Conservation (phyloP, 2,888 invertebrate genomes). For the Apamea epomidion region DNA sequence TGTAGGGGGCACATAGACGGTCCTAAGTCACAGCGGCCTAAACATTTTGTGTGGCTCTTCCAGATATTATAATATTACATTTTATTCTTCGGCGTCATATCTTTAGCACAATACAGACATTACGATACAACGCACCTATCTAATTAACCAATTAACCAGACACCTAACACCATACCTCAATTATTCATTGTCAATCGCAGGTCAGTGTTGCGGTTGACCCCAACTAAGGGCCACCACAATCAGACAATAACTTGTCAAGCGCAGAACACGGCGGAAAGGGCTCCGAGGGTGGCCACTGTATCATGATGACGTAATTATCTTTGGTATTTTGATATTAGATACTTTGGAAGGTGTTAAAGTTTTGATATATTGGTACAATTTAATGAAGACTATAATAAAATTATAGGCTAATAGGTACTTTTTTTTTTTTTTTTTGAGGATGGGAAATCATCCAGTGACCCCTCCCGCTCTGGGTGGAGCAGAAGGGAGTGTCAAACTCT, state of each 20-base stretch:
- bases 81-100: not conserved
- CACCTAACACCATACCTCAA: constrained; percentile 15
- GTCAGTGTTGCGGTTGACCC: constrained; percentile 95
- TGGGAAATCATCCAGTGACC: too few species aligned
- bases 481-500: too few species aligned
- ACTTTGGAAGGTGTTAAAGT: too few species aligned
- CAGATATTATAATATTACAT: too few species aligned
- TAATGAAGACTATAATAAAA: too few species aligned
- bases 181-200: constrained; percentile 79
- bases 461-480: too few species aligned
- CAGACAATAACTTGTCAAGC: constrained; percentile 98
- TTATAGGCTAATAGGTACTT: too few species aligned
- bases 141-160: constrained; percentile 20
- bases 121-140: not conserved
- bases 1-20: too few species aligned
- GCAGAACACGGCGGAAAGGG: constrained; percentile 97
- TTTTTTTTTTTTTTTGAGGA: too few species aligned
- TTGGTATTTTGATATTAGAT: not conserved
- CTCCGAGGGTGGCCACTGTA: constrained; percentile 94
- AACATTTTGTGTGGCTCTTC: too few species aligned
- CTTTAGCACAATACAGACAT: not conserved
- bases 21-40: too few species aligned
- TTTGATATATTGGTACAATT: too few species aligned
- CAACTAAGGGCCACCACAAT: constrained; percentile 96
- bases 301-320: constrained; percentile 93